Conservation (phyloP, 2,797 vertebrate species). For the Scleropages formosus region DNA sequence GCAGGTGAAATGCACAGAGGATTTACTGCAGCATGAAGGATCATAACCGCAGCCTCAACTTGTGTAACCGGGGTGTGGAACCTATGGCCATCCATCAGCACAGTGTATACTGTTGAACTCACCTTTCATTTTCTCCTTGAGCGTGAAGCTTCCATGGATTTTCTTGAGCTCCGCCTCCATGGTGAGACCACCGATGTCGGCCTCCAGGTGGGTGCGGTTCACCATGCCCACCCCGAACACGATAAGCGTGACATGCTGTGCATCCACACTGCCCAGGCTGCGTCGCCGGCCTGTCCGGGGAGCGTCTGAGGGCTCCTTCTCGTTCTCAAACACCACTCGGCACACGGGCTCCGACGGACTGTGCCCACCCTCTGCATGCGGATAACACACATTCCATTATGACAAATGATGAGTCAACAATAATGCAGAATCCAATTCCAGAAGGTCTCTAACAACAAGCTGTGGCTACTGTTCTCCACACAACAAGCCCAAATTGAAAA, state of each 20-base stretch:
- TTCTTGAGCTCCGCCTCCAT: constrained; percentile 98
- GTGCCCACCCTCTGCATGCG: constrained; percentile 67
- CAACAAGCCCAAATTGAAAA: no score
- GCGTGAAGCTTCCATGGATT: constrained; percentile 95
- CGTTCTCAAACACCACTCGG: constrained; percentile 88
- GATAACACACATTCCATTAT: neutral
- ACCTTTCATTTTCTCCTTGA: constrained; percentile 99
- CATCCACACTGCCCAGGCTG: constrained; percentile 84
- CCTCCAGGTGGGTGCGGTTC: constrained; percentile 94
- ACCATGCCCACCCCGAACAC: constrained; percentile 98
- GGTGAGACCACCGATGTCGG: constrained; percentile 94
- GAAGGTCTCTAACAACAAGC: no score
- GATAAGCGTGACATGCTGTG: constrained; percentile 92
- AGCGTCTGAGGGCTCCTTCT: constrained; percentile 75
- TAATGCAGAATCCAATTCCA: no score
- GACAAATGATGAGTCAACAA: no score
- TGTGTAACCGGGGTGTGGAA: no score
- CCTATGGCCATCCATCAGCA: neutral
- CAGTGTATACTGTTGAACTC: neutral
- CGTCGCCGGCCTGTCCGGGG: constrained; percentile 76
- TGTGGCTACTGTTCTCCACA: no score
- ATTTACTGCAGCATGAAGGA: no score
- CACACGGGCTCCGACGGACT: constrained; percentile 82
- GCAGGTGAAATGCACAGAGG: no score
- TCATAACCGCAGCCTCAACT: no score